Conservation (phyloP, 2,113 vertebrate species). For the Pogonocichla stellata region DNA sequence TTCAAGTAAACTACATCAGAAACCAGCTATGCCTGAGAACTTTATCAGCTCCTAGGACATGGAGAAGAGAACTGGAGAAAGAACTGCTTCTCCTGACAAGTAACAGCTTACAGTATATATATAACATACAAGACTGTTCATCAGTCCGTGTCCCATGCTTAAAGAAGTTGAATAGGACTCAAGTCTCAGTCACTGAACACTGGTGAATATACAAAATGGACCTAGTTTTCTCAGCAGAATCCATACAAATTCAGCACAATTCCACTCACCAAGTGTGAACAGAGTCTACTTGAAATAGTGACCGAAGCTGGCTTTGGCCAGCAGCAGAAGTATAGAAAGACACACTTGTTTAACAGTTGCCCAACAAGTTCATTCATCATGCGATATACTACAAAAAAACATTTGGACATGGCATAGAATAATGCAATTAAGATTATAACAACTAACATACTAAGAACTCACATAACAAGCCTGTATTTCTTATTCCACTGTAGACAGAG, state of each 20-base stretch:
- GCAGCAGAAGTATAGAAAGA: neutral
- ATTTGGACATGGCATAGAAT: neutral
- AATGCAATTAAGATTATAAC: neutral
- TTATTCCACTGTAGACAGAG: neutral
- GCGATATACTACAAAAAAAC: neutral
- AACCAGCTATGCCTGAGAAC: neutral
- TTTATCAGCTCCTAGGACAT: neutral
- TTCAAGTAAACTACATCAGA: neutral
- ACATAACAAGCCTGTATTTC: neutral
- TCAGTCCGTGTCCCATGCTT: neutral
- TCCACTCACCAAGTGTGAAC: neutral
- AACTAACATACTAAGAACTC: neutral
- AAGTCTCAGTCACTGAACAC: neutral
- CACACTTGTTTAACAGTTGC: neutral
- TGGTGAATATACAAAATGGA: fast-evolving
- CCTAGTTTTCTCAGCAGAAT: neutral
- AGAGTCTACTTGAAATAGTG: neutral
- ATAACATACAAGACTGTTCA: fast-evolving
- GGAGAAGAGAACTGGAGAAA: neutral
- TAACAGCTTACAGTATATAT: neutral
- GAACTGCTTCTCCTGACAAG: neutral
- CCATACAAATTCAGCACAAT: neutral
- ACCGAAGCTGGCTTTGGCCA: neutral
- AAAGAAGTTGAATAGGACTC: neutral
- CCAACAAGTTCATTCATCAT: neutral